Evolutionary conservation across 2,113 vertebrate species (phyloP), one percentile per base, ranked within the genome.

Genomic region (Esox niger): DNA sequence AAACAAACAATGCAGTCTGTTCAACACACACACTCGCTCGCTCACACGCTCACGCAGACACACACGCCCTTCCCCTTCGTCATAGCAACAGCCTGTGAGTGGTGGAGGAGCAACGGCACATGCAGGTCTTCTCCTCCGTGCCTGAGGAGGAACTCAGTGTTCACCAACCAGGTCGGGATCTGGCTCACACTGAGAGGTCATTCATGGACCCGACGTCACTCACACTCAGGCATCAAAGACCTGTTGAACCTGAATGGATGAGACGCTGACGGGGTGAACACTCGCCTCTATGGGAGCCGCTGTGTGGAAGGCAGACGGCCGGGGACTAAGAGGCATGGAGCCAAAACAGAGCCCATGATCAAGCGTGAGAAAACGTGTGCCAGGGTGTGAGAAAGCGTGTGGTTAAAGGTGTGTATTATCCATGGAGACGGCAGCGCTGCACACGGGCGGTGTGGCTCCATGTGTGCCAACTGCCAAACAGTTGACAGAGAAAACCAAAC

Each of bases 211-310:
- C 57, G 46, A n/a, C 62, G 64, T 72, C 56, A 55, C 56, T 71
- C 73, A 62, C 58, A 68, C 21, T 38, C 6, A 31, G 2, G 55
- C 57, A 61, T 77, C 72, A 87, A 82, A 78, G 83, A 35, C 56
- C 60, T 69, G 64, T 82, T 82, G 57, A 77, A 75, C 67, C 64
- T 47, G 32, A 66, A 64, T 68, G 69, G 72, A 68, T 49, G 68
- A 60, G 55, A 68, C 33, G 52, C 20, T n/a, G 21, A 17, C 1
- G 9, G 31, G 2, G 58, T 15, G 30, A 33, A 21, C 32, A 47
- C 15, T 21, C 30, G 46, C 20, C n/a, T 27, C 60, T 49, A 29
- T 54, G 58, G 43, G 62, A 35, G 47, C 35, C 25, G 43, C 7
- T 13, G 2, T 21, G 43, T 6, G 47, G 9, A 30, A 6, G 47